Conservation (phyloP, 2,113 vertebrate genomes). For the Apodemus sylvaticus region DNA sequence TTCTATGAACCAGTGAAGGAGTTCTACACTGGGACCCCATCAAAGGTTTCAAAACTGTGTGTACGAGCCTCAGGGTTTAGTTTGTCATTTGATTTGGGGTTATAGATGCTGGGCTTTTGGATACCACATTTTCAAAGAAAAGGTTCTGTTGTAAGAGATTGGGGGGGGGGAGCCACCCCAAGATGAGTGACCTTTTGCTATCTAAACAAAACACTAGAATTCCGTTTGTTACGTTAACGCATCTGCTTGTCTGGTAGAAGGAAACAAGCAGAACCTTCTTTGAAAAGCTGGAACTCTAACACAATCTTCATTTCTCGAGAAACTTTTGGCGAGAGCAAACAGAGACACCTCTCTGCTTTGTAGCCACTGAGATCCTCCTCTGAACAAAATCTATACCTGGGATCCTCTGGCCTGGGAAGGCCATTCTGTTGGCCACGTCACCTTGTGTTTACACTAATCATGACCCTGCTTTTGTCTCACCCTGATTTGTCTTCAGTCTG, state of each 20-base stretch:
- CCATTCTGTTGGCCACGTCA: not conserved
- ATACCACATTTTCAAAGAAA: not conserved
- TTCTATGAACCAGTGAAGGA: accelerated
- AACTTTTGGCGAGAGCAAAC: constrained; percentile 72
- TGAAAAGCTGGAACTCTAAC: constrained; percentile 68
- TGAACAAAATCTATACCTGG: constrained; percentile 37
- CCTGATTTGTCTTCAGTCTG: not conserved
- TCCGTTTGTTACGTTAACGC: not conserved
- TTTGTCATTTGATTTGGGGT: not conserved
- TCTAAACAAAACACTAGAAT: not conserved
- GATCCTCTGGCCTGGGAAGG: not conserved
- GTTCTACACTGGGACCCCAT: not conserved
- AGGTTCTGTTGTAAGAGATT: not conserved
- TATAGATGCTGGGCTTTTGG: not conserved
- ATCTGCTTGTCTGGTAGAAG: not conserved
- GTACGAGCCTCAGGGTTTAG: not conserved
- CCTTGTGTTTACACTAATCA: not conserved
- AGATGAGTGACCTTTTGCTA: not conserved
- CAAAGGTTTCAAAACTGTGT: not conserved
- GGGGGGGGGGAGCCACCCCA: not conserved
- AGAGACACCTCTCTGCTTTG: constrained; percentile 61
- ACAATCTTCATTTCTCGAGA: constrained; percentile 72
- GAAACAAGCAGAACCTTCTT: not conserved
- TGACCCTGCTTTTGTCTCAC: not conserved
- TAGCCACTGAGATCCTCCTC: constrained; percentile 56